Base-by-base conservation (phyloP, 2,113 vertebrate genomes). In the Melanerpes formicivorus region DNA sequence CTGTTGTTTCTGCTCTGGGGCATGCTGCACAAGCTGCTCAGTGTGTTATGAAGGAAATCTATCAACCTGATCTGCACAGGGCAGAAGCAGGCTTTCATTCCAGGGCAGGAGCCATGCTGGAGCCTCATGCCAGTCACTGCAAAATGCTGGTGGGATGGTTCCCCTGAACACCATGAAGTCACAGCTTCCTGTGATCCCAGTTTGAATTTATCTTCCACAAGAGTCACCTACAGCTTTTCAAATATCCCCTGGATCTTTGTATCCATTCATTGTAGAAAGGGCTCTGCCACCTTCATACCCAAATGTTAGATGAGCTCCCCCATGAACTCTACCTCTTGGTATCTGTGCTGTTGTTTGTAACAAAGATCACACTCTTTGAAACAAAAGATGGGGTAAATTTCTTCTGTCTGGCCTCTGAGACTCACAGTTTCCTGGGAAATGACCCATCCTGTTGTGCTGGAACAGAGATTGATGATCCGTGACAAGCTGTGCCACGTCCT, bases 91-190 rank as follows among this genome's bases (percentile, higher is more conserved):
- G 55, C 32, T 79, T 50, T 27, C 6, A 5, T 11, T 17, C 32
- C 62, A 8, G 56, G 62, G 58, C 62, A 7, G 56, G 62, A 48
- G 37, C 26, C 8, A 1, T 3, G 19, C 6, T 6, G 2, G 10
- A 77, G 52, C 37, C 71, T 54, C 25, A 3, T 2, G 6, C 27
- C 62, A 16, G 40, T 42, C 58, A 1, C 2, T 42, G 7, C 2
- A 17, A 25, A 55, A 10, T 4, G 18, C 46, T 56, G 62, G 19
- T 30, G 23, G 5, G 19, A 6, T 18, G 59, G 11, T 18, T 40
- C 10, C 70, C 18, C 52, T 11, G 40, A 37, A 4, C 23, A 25
- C 0, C 23, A 25, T 0, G 7, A 30, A 7, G 37, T 17, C 4
- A 1, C 9, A 56, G 26, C 25, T 63, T 29, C 25, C 62, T 4